phyloP scores from a whole-genome alignment of 2,113 vertebrate species.

The Lophotis ruficrista region DNA sequence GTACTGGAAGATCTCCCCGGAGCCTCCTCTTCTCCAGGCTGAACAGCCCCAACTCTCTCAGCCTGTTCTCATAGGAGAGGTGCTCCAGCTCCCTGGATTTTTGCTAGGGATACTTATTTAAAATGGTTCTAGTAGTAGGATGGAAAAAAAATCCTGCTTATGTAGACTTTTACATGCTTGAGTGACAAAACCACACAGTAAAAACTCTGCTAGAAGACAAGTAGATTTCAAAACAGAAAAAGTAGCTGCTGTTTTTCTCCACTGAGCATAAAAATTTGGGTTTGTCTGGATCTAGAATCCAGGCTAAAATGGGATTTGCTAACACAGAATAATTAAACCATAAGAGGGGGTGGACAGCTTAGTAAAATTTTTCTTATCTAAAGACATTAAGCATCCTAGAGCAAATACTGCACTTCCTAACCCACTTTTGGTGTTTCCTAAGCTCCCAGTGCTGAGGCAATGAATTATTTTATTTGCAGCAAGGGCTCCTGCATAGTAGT shows the following conservation, averaged over 20 bases:
- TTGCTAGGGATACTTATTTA: background rate
- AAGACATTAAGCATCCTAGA: background rate
- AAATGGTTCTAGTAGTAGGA: background rate
- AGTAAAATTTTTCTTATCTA: background rate
- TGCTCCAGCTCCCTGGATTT: too few relatives aligned
- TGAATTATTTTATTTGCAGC: background rate
- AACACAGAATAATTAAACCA: background rate
- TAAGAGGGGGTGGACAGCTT: background rate
- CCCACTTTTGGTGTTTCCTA: background rate
- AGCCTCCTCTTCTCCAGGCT: too few relatives aligned
- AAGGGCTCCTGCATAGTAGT: background rate
- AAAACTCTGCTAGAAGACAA: background rate
- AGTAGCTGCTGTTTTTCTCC: background rate
- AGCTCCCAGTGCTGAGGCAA: background rate
- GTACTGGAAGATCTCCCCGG: too few relatives aligned
- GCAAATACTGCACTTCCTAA: background rate
- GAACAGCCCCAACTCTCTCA: too few relatives aligned
- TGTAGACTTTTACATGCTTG: background rate
- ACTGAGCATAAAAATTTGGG: background rate
- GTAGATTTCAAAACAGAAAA: background rate
- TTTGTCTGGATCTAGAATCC: background rate
- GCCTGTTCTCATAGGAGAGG: too few relatives aligned
- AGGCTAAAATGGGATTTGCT: background rate
- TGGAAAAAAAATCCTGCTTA: background rate
- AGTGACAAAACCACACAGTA: background rate